Conservation (phyloP, 2,797 vertebrate genomes). For the Coluber constrictor region DNA sequence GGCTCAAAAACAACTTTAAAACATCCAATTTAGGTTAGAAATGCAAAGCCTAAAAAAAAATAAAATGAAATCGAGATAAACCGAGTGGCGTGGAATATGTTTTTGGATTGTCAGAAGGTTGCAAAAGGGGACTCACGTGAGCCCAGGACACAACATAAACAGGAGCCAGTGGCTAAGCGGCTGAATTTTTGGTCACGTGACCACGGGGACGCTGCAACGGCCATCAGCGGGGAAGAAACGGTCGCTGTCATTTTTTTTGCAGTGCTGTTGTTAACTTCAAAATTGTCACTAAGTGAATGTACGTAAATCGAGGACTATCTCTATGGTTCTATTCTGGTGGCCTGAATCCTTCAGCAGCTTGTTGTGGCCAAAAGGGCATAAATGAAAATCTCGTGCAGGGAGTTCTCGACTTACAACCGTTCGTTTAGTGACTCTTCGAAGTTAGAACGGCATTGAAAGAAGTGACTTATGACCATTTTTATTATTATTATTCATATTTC, state of each 20-base stretch:
- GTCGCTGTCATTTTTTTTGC: no score
- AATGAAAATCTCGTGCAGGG: no score
- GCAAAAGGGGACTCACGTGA: no score
- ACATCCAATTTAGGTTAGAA: neutral
- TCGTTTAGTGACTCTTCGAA: neutral
- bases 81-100: neutral
- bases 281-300: neutral
- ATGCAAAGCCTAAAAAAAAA: neutral
- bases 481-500: no score
- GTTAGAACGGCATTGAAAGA: neutral
- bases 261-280: neutral
- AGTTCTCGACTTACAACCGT: neutral
- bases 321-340: neutral
- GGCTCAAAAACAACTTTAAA: no score
- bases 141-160: no score
- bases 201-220: no score
- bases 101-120: no score
- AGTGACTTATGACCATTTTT: neutral
- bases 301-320: neutral
- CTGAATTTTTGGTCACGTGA: no score
- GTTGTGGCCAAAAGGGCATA: neutral
- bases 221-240: accelerated
- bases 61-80: neutral
- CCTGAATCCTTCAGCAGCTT: no score
- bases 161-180: no score